phyloP scores from a whole-genome alignment of 1,140 invertebrate species.

The Brachionus paranguensis region DNA sequence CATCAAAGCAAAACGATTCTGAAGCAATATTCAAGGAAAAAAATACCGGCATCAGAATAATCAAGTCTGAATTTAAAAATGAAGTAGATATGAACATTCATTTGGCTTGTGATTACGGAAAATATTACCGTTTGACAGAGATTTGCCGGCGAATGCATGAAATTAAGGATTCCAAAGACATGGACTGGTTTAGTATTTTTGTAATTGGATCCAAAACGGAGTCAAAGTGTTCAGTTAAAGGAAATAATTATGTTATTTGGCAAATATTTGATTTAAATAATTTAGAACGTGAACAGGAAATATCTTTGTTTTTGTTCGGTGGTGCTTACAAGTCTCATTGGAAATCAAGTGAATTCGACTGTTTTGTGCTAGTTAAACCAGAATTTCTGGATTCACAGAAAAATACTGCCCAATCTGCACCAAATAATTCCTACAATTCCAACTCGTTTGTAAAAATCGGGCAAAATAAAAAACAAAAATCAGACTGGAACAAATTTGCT shows the following conservation, averaged over 20 bases:
- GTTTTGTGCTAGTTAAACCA: slow-evolving; percentile 16
- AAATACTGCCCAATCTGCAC: background rate
- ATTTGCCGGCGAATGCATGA: background rate
- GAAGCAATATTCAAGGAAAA: slow-evolving; percentile 31
- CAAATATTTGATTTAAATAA: slow-evolving; percentile 27
- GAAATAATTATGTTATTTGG: slow-evolving; percentile 36
- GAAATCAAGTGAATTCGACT: slow-evolving; percentile 26
- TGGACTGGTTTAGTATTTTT: slow-evolving; percentile 36
- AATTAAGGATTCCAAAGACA: slow-evolving; percentile 24
- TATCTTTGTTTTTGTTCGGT: slow-evolving; percentile 22
- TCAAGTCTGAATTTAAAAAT: slow-evolving; percentile 16
- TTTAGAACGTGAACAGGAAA: slow-evolving; percentile 24
- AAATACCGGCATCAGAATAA: slow-evolving; percentile 18
- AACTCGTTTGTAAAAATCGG: slow-evolving; percentile 4
- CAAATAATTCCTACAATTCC: background rate
- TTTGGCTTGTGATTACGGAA: slow-evolving; percentile 32
- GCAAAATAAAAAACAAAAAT: background rate
- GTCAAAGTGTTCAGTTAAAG: slow-evolving; percentile 29
- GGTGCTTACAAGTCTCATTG: slow-evolving; percentile 21
- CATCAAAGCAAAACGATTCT: background rate
- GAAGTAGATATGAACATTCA: slow-evolving; percentile 20
- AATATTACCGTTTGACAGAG: slow-evolving; percentile 13
- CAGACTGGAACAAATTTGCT: slow-evolving; percentile 21
- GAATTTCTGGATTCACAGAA: slow-evolving; percentile 19
- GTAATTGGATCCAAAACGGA: slow-evolving; percentile 37